These are phyloP conservation scores for Diorhabda elongata DNA, from an alignment of 1,140 invertebrate genomes.

Conservation along the genomic window DNA sequence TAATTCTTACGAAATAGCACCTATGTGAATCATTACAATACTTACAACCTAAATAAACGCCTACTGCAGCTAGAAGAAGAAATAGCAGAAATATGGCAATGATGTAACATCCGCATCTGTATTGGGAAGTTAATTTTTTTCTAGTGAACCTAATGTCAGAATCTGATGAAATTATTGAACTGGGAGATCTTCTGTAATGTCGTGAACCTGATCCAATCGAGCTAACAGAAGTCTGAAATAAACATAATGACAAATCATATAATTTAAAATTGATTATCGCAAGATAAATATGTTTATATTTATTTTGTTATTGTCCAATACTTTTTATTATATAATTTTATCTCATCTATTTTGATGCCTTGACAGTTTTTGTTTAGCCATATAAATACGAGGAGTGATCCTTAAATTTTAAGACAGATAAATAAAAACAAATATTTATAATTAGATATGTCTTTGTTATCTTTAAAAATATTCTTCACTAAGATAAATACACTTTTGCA, in stretches of 20 bases:
- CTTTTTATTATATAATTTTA: neutral
- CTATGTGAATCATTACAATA: constrained; percentile 34
- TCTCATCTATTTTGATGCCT: too few relatives aligned
- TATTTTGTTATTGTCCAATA: neutral
- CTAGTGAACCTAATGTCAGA: constrained; percentile 81
- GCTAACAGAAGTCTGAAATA: constrained; percentile 44
- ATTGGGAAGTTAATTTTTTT: constrained; percentile 72
- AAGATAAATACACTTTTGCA: too few relatives aligned
- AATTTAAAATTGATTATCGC: neutral
- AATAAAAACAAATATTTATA: too few relatives aligned
- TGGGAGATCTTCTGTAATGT: constrained; percentile 53
- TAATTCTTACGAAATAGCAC: too few relatives aligned
- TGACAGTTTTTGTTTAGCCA: too few relatives aligned
- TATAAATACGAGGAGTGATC: too few relatives aligned
- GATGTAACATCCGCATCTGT: constrained; percentile 78
- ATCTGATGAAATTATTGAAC: constrained; percentile 76
- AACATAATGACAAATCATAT: constrained; percentile 6
- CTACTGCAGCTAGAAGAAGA: constrained; percentile 71
- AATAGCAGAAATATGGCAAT: constrained; percentile 77
- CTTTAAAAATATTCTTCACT: too few relatives aligned
- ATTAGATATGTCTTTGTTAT: too few relatives aligned
- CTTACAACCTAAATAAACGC: constrained; percentile 86
- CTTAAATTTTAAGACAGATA: too few relatives aligned
- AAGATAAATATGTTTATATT: neutral
- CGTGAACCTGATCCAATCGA: constrained; percentile 37